Conservation (phyloP, 2,113 vertebrate species). For the Mola mola region DNA sequence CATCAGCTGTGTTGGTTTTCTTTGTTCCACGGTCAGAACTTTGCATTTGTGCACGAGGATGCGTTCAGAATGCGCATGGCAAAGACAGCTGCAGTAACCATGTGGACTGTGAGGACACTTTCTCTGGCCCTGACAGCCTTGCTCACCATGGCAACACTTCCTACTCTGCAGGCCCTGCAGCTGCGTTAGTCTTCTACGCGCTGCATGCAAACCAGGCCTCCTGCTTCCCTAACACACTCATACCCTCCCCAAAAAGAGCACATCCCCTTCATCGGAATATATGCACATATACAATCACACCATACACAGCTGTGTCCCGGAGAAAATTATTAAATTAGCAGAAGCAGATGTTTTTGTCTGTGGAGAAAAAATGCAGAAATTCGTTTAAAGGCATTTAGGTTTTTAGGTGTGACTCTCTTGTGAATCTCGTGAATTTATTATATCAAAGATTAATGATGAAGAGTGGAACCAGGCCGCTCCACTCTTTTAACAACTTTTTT, state of each 20-base stretch:
- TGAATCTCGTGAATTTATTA: no score
- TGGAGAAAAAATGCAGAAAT: neutral
- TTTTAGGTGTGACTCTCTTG: no score
- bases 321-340: no score
- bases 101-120: constrained; percentile 59
- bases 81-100: constrained; percentile 64
- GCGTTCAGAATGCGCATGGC: neutral
- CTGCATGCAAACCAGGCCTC: constrained; percentile 72
- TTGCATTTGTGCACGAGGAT: neutral
- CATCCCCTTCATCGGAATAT: neutral
- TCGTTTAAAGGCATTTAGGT: no score
- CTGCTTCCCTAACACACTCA: constrained; percentile 32
- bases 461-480: no score
- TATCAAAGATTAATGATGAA: no score
- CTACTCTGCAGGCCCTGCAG: constrained; percentile 75
- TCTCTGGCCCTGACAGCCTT: constrained; percentile 64
- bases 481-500: no score
- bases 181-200: constrained; percentile 69
- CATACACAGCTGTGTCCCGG: constrained; percentile 4
- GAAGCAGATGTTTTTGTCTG: no score
- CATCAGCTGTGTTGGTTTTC: neutral
- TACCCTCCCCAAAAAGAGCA: no score
- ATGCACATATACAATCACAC: constrained; percentile 9
- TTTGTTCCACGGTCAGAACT: no score
- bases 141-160: constrained; percentile 84